A percentile compares a stretch with the other conserved stretches of the same genome.
Conservation (phyloP, 2,797 vertebrate species). For the Carapus acus region DNA sequence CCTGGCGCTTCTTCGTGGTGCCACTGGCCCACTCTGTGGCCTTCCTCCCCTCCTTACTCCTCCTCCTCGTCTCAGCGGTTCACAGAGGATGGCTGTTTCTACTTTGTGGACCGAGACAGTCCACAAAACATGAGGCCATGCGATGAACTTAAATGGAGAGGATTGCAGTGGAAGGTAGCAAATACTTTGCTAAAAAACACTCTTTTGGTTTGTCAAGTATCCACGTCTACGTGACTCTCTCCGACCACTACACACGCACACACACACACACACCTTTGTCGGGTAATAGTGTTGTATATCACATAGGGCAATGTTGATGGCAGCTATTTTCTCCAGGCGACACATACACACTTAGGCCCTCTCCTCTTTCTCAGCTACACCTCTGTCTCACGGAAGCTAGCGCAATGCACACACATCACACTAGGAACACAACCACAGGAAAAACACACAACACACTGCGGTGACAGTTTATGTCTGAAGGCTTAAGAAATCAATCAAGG, state of each 20-base stretch:
- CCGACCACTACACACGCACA: background rate
- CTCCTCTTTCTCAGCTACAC: background rate
- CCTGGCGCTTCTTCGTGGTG: slow-evolving; percentile 47
- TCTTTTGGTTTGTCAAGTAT: background rate
- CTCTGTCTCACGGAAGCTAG: too few relatives aligned
- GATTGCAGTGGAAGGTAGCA: background rate
- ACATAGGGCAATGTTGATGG: slow-evolving; percentile 56
- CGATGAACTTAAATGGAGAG: background rate
- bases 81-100: slow-evolving; percentile 30
- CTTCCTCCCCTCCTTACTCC: slow-evolving; percentile 50
- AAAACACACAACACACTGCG: too few relatives aligned
- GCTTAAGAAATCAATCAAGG: too few relatives aligned
- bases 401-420: too few relatives aligned
- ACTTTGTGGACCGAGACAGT: slow-evolving; percentile 41
- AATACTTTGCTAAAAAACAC: background rate
- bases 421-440: too few relatives aligned
- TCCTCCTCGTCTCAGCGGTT: slow-evolving; percentile 55
- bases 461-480: too few relatives aligned
- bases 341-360: background rate
- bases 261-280: slow-evolving; percentile 53
- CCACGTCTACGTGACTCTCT: background rate
- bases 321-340: slow-evolving; percentile 65
- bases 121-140: background rate
- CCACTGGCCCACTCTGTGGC: slow-evolving; percentile 38
- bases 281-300: slow-evolving; percentile 59